Evolutionary conservation across 2,113 vertebrate species (phyloP).

Genomic region (Sporophila hypoxantha): DNA sequence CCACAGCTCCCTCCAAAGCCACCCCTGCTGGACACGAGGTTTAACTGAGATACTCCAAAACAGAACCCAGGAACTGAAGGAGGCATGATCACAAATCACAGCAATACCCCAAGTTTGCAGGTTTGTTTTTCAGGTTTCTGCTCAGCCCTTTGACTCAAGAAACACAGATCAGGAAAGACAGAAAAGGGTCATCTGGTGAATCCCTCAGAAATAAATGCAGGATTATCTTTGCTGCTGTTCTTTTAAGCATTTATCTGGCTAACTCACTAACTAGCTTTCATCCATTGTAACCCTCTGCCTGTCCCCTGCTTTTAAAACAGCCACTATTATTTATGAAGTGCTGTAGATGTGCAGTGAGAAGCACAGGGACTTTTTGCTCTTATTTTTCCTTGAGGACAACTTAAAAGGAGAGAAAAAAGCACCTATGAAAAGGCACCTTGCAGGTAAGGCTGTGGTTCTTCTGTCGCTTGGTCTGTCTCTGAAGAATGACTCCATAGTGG

Average conservation of each 20-base stretch:
- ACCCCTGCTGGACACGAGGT: neutral
- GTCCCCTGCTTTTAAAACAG: constrained; percentile 61
- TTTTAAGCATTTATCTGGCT: constrained; percentile 55
- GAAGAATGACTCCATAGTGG: constrained; percentile 52
- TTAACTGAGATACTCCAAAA: neutral
- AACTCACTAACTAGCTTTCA: constrained; percentile 61
- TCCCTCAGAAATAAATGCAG: constrained; percentile 42
- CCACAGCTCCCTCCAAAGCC: neutral
- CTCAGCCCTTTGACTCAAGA: constrained; percentile 6
- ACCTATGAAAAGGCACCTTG: constrained; percentile 46
- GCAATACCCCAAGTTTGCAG: neutral
- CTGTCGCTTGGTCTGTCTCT: constrained; percentile 43
- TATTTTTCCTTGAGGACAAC: constrained; percentile 58
- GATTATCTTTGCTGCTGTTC: constrained; percentile 49
- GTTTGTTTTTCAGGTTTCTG: constrained; percentile 3
- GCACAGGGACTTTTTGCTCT: constrained; percentile 53
- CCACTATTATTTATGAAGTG: constrained; percentile 63
- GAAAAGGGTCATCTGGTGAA: constrained; percentile 27
- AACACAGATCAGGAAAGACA: neutral
- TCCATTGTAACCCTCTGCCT: constrained; percentile 58
- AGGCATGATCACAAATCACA: neutral
- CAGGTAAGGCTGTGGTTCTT: constrained; percentile 51
- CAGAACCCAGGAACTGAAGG: neutral
- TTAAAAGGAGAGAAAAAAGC: constrained; percentile 56
- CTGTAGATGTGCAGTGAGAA: constrained; percentile 52